Base-by-base conservation (phyloP, 2,888 invertebrate species). In the Philereme transversata region DNA sequence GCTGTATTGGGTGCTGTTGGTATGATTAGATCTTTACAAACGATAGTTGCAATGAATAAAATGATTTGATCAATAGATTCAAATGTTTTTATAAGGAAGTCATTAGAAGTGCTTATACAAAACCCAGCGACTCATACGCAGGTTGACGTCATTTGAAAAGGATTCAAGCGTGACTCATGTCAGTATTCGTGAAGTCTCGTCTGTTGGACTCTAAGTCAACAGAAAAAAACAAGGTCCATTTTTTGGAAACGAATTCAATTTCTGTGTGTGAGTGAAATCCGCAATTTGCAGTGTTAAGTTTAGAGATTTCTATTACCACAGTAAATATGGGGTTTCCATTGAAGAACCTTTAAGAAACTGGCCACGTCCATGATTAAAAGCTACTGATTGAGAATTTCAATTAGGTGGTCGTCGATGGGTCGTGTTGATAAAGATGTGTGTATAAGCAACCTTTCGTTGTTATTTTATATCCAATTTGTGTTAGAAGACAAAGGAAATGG, bases 401-500 rank as follows among this genome's bases (percentile, higher is more conserved):
- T 69, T 64, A 67, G 56, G 66, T 63, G 66, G 58, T 51, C 59
- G 59, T 67, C 57, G 68, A 70, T 71, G 57, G 61, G 35, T 60
- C 55, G 61, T 49, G 56, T 57, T 65, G 71, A 72, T 71, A 71
- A 64, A 48, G 61, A 57, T 59, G 44, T 35, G 58, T 61, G 60
- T 66, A 56, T 64, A 74, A 72, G 69, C 75, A 72, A 62, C 70
- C 70, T 75, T 81, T 83, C 76, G 88, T 90, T 90, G 82, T 81
- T 86, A 90, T 90, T 89, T 89, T 66, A 68, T 81, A 76, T 79
- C 83, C 87, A 86, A 88, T 89, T 88, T 88, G 86, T 86, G 79
- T 86, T 82, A 57, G 77, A 78, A 85, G 77, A 79, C 82, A 81
- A 76, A 89, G 90, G 90, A 91, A 88, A 86, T 86, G 74, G 74